These are phyloP conservation scores for Holothuria scabra DNA, from an alignment of 53 echinoderm and acorn worm genomes.

Conservation along the genomic window DNA sequence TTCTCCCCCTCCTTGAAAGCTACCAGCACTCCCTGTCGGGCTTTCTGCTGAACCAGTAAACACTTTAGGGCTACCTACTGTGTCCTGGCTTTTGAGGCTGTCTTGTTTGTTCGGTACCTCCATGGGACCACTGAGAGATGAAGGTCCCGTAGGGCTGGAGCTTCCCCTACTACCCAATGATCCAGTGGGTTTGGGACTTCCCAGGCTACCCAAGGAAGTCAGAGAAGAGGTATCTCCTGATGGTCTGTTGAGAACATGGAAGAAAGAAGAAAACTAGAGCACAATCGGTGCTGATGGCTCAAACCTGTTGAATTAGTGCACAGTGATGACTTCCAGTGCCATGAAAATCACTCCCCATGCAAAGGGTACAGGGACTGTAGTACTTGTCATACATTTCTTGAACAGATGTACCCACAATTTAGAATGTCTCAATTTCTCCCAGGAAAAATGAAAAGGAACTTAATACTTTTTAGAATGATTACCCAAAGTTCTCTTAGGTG, in stretches of 20 bases:
- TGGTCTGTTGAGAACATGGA: background rate
- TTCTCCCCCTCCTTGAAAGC: background rate
- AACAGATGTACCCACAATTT: too few species aligned
- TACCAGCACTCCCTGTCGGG: background rate
- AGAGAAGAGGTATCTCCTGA: slow-evolving; percentile 21
- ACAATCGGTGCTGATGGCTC: too few species aligned
- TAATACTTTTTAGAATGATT: too few species aligned
- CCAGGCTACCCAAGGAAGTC: slow-evolving; percentile 21
- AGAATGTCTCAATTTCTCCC: too few species aligned
- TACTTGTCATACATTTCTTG: too few species aligned
- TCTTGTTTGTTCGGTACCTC: background rate
- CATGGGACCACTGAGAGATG: background rate
- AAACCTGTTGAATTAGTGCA: too few species aligned
- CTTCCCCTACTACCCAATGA: slow-evolving; percentile 21
- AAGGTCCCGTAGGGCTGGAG: slow-evolving; percentile 7
- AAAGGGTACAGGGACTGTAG: too few species aligned
- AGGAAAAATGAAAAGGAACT: too few species aligned
- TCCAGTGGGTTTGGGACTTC: slow-evolving; percentile 20
- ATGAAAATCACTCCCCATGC: too few species aligned
- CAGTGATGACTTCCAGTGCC: too few species aligned
- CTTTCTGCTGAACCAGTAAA: background rate
- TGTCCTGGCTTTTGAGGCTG: background rate
- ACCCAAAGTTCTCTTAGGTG: too few species aligned
- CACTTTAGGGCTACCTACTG: background rate
- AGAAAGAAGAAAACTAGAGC: background rate